A percentile compares a stretch with the other conserved stretches of the same genome.
These are phyloP conservation scores for Lepilemur septentrionalis DNA, from an alignment of 2,797 vertebrate genomes.

Conservation along the genomic window DNA sequence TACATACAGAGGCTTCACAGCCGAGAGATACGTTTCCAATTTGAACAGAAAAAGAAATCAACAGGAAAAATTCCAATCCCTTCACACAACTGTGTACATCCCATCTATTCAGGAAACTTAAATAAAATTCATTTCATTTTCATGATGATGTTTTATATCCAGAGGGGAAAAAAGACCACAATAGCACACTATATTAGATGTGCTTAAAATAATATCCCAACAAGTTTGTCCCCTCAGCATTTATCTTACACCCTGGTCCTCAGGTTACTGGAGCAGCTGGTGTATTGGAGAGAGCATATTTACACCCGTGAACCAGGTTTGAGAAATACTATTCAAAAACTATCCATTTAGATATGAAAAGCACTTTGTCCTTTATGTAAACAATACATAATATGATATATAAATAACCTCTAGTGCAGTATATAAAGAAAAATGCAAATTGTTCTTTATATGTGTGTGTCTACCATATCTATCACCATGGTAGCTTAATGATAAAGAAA, in stretches of 20 bases:
- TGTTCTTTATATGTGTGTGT: neutral
- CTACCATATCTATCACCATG: neutral
- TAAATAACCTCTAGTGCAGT: neutral
- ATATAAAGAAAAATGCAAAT: slow-evolving; percentile 29
- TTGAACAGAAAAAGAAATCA: neutral
- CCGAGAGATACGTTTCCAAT: neutral
- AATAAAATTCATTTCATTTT: slow-evolving; percentile 18
- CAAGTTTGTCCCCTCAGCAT: neutral
- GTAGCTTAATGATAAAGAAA: neutral
- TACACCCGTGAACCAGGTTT: neutral
- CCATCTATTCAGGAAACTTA: neutral
- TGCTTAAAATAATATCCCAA: neutral
- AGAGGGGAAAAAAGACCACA: neutral
- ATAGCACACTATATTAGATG: neutral
- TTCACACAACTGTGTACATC: neutral
- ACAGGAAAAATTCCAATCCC: neutral
- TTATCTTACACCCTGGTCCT: neutral
- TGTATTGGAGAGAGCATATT: neutral
- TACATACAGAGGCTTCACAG: neutral
- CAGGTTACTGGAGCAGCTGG: neutral
- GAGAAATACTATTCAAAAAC: neutral
- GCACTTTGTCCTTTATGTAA: neutral
- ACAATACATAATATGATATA: neutral
- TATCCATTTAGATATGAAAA: neutral
- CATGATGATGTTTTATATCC: neutral